Conservation (phyloP, 2,113 vertebrate genomes). For the Antigone vipio region DNA sequence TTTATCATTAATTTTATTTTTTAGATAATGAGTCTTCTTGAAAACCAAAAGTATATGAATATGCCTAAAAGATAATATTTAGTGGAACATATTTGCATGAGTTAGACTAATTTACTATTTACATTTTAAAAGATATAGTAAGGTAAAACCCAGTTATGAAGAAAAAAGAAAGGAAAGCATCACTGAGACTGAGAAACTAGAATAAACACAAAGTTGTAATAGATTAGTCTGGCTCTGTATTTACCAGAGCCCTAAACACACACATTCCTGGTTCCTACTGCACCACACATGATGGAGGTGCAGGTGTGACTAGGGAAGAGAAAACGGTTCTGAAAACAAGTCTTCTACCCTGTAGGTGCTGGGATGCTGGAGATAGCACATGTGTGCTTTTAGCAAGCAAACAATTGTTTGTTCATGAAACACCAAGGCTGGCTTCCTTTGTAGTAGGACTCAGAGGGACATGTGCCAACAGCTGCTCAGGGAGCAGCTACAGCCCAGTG, state of each 20-base stretch:
- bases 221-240: background rate
- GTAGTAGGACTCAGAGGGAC: background rate
- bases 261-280: background rate
- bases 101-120: background rate
- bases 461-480: background rate
- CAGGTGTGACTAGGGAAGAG: background rate
- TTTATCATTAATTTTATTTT: slow-evolving; percentile 6
- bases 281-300: background rate
- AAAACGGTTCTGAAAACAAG: background rate
- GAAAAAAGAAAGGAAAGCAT: background rate
- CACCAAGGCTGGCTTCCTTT: background rate
- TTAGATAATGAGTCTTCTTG: background rate
- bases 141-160: background rate
- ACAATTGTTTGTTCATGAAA: background rate
- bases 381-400: background rate
- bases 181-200: background rate
- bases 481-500: background rate
- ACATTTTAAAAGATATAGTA: background rate
- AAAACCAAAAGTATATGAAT: background rate
- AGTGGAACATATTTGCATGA: background rate
- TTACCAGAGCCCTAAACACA: background rate
- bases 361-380: background rate
- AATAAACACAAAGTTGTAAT: background rate
- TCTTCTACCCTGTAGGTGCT: background rate
- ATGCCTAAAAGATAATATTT: background rate